phyloP scores from a whole-genome alignment of 2,797 vertebrate species.

The Lutra lutra region DNA sequence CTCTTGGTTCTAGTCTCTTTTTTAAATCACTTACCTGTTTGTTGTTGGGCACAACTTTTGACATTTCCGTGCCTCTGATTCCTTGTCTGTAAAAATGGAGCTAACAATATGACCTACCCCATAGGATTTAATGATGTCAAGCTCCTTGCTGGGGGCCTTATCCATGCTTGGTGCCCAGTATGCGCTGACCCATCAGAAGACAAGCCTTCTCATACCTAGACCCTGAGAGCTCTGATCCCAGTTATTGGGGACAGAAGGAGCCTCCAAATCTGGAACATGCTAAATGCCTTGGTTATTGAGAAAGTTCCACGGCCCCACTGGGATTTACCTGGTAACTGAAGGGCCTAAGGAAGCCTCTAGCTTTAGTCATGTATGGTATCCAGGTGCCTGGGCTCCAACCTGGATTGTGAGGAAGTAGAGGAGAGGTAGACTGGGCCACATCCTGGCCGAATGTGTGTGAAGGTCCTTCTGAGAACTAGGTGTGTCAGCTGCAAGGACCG shows the following conservation, averaged over 20 bases:
- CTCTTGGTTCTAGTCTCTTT: constrained; percentile 15
- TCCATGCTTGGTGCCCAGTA: constrained; percentile 11
- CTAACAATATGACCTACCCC: constrained; percentile 67
- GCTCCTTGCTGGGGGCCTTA: constrained; percentile 57
- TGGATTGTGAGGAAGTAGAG: constrained; percentile 47
- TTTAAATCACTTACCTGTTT: constrained; percentile 43
- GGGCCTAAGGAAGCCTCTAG: constrained; percentile 6
- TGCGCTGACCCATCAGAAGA: constrained; percentile 29
- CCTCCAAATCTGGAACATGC: constrained; percentile 30
- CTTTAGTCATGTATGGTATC: constrained; percentile 8
- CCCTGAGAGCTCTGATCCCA: neutral
- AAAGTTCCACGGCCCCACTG: constrained; percentile 2
- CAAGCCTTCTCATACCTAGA: constrained; percentile 37
- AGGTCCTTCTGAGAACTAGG: neutral
- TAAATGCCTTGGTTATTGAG: constrained; percentile 18
- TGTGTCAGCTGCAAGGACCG: neutral
- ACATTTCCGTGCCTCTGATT: constrained; percentile 63
- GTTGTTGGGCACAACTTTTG: constrained; percentile 57
- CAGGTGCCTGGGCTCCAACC: neutral
- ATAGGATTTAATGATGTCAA: constrained; percentile 65
- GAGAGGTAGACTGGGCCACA: constrained; percentile 16
- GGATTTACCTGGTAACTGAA: constrained; percentile 22
- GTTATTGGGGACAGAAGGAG: neutral
- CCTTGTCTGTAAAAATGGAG: constrained; percentile 59
- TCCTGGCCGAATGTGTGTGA: neutral